Conservation (phyloP, 2,797 vertebrate genomes). For the Morelia viridis region DNA sequence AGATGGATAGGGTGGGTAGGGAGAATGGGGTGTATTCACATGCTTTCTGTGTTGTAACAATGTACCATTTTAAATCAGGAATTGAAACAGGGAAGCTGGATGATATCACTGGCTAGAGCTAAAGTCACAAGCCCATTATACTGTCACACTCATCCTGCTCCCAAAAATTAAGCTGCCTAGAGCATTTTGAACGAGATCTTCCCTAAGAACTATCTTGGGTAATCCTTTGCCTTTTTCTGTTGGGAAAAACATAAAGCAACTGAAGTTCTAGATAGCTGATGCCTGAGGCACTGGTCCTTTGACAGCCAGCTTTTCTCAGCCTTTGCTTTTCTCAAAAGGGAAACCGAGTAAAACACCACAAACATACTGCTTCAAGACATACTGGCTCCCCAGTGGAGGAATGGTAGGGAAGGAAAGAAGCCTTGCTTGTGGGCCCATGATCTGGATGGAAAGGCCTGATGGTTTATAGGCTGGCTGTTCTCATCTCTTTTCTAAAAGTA, state of each 20-base stretch:
- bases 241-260: neutral
- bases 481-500: neutral
- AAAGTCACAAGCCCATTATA: neutral
- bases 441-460: neutral
- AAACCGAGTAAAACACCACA: neutral
- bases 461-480: neutral
- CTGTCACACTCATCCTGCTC: neutral
- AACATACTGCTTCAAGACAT: neutral
- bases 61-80: neutral
- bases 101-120: neutral
- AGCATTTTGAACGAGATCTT: neutral
- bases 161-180: neutral
- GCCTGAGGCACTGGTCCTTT: neutral
- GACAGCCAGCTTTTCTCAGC: neutral
- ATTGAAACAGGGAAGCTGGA: neutral
- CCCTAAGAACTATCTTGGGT: neutral
- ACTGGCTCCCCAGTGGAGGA: neutral
- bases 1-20: neutral
- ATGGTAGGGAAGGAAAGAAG: neutral
- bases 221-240: neutral
- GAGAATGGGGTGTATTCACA: neutral
- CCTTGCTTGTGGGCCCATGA: neutral
- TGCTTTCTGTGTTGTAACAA: neutral
- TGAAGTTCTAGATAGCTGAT: neutral
- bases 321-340: neutral